Base-by-base conservation (phyloP, 2,888 invertebrate genomes). In the Aphodius sticticus region DNA sequence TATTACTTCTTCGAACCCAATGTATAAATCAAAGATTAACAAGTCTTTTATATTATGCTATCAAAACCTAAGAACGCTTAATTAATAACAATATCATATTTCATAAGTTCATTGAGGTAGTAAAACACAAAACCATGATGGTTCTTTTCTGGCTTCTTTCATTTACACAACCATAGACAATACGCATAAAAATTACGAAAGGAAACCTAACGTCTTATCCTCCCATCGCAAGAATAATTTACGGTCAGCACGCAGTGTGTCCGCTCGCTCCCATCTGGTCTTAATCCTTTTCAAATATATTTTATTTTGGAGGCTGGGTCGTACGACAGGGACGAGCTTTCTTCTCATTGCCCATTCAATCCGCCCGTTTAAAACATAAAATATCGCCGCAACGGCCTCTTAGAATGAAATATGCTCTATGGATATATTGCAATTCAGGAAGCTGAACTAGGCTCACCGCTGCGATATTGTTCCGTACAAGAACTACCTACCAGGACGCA, bases 401-500 rank as follows among this genome's bases (percentile, higher is more conserved):
- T 36, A 74, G 6, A 74, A 26, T 74, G 16, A 76, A 37, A 38
- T 38, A 69, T 16, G 69, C 38, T 26, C 69, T 69, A 77, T 77
- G 69, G 77, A 69, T 69, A 53, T 53, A 77, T 78, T 78, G 77
- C 76, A 79, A 79, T 78, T 76, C 72, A 78, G 76, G 77, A 76
- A 80, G 71, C 79, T 70, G 74, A 79, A 79, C 77, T 74, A 72
- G 80, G 77, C 77, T 72, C 75, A 72, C 75, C 69, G 77, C 79
- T 80, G 80, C 12, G 80, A 12, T 75, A 80, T 81, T 82, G 81
- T 80, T 77, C 71, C 76, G 72, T 78, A 81, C 80, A 77, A 69
- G 78, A 77, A 81, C 82, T 81, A 81, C 83, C 80, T 82, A 82
- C 79, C 70, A 79, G 78, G 82, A 81, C 76, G 71, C 80, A 82